Evolutionary conservation across 2,113 vertebrate genomes (phyloP).

Genomic region (Clarias magur): DNA sequence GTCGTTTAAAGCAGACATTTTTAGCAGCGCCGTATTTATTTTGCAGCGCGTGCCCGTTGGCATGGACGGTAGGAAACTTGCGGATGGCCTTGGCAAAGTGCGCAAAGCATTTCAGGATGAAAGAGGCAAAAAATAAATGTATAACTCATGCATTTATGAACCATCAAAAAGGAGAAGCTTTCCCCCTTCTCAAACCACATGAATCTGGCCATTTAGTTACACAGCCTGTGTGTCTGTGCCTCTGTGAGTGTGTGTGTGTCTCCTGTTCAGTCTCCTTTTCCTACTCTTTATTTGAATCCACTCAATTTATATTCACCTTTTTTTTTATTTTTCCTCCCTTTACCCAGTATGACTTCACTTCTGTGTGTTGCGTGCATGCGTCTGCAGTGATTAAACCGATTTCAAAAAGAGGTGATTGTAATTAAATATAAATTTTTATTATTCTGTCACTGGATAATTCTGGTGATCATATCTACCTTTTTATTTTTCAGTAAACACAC

Average conservation of each 20-base stretch:
- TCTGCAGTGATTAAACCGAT: not conserved
- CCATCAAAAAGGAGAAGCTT: slow-evolving; percentile 65
- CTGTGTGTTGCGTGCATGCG: not conserved
- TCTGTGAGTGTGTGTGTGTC: slow-evolving; percentile 47
- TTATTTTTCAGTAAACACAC: not conserved
- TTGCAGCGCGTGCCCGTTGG: slow-evolving; percentile 63
- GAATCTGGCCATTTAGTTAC: slow-evolving; percentile 56
- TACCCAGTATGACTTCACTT: not conserved
- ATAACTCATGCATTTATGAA: slow-evolving; percentile 76
- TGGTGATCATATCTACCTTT: not conserved
- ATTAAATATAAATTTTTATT: not conserved
- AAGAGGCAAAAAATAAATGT: slow-evolving; percentile 75
- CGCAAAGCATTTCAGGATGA: slow-evolving; percentile 75
- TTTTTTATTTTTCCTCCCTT: not conserved
- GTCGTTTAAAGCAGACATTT: slow-evolving; percentile 22
- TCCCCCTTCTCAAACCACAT: slow-evolving; percentile 54
- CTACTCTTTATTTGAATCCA: slow-evolving; percentile 1
- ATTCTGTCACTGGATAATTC: not conserved
- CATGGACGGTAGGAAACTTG: slow-evolving; percentile 63
- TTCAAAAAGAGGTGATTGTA: not conserved
- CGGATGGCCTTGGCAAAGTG: slow-evolving; percentile 72
- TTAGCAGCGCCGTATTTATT: slow-evolving; percentile 41
- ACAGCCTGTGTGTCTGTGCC: slow-evolving; percentile 54
- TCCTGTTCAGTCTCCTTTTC: slow-evolving; percentile 18
- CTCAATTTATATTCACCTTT: not conserved